Evolutionary conservation across 2,113 vertebrate genomes (phyloP).

Genomic region (Stegastes partitus): DNA sequence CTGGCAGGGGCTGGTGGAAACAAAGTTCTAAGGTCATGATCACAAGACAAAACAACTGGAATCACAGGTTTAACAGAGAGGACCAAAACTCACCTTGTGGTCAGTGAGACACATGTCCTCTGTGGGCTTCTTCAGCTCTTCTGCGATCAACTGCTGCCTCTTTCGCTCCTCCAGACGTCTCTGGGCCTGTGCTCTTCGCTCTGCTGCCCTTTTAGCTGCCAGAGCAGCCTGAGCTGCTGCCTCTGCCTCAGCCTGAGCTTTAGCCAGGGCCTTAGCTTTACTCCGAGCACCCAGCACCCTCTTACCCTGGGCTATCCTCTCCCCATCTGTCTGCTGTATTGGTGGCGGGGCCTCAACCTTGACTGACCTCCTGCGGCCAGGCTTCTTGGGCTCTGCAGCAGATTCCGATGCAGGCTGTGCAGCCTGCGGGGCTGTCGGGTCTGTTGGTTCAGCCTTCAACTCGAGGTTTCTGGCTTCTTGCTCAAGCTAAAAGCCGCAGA

Average conservation of each 20-base stretch:
- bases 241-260: constrained; percentile 87
- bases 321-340: constrained; percentile 67
- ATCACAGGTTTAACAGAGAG: not conserved
- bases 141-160: constrained; percentile 92
- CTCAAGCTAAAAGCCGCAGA: constrained; percentile 79
- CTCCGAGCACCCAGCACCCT: constrained; percentile 83
- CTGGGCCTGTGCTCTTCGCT: constrained; percentile 86
- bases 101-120: constrained; percentile 98
- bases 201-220: constrained; percentile 85
- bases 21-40: constrained; percentile 15
- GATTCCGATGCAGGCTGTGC: constrained; percentile 32
- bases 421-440: constrained; percentile 36
- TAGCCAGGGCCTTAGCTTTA: constrained; percentile 88
- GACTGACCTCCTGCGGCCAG: constrained; percentile 76
- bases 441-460: constrained; percentile 47
- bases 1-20: constrained; percentile 87
- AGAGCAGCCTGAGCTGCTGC: constrained; percentile 79
- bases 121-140: constrained; percentile 95
- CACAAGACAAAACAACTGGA: not conserved
- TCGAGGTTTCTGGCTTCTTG: constrained; percentile 67
- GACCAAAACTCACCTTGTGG: constrained; percentile 86
- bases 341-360: constrained; percentile 55
- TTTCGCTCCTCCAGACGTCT: constrained; percentile 91
- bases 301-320: constrained; percentile 77
- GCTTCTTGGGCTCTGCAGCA: constrained; percentile 75